Conservation (phyloP, 2,888 invertebrate species). For the Campaea margaritaria region DNA sequence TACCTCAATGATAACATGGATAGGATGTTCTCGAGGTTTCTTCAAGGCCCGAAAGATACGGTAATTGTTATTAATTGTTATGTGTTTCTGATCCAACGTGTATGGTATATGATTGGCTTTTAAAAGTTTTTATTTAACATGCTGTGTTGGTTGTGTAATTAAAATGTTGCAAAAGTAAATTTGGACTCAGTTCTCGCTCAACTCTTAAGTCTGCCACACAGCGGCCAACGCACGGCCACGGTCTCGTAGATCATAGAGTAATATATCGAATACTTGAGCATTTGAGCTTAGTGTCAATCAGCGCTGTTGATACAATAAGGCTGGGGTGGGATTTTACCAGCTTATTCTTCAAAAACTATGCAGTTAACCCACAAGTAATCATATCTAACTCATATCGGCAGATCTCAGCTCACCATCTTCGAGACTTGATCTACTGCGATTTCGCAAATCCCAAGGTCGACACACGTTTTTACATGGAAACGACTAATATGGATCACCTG, state of each 20-base stretch:
- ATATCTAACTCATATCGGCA: slow-evolving; percentile 49
- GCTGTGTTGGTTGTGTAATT: no score
- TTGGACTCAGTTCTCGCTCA: no score
- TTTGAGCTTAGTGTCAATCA: no score
- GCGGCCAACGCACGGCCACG: no score
- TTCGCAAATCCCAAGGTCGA: slow-evolving; percentile 98
- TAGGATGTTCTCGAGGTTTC: slow-evolving; percentile 88
- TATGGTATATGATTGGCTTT: no score
- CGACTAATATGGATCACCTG: slow-evolving; percentile 92
- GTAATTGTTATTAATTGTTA: slow-evolving; percentile 32
- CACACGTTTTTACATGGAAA: slow-evolving; percentile 94
- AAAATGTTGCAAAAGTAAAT: no score
- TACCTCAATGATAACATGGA: slow-evolving; percentile 89
- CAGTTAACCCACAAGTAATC: not conserved
- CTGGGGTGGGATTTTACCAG: not conserved
- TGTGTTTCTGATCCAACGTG: no score
- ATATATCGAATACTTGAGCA: no score
- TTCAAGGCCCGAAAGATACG: slow-evolving; percentile 56
- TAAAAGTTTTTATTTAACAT: no score
- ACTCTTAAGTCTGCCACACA: no score
- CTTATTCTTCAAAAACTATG: not conserved
- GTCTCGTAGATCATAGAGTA: no score
- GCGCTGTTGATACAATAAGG: no score
- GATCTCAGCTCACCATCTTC: slow-evolving; percentile 92
- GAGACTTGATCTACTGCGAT: slow-evolving; percentile 96